These are phyloP conservation scores for Eufriesea mexicana DNA, from an alignment of 1,140 invertebrate species.

Conservation along the genomic window DNA sequence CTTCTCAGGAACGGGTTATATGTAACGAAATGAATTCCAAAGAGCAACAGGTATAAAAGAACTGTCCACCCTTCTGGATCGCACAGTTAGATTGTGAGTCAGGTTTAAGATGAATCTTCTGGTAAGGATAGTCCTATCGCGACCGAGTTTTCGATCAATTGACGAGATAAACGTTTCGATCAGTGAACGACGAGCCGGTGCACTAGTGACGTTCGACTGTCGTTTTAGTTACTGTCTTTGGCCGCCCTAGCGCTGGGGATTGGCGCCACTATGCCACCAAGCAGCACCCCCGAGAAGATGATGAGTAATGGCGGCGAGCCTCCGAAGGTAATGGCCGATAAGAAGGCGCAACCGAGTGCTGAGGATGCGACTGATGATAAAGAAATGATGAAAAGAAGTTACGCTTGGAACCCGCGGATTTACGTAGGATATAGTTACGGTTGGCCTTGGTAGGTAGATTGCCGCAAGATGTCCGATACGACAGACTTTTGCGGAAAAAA, in stretches of 20 bases:
- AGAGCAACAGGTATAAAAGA: conserved; percentile 72
- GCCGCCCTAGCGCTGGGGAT: conserved; percentile 50
- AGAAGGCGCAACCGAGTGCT: conserved; percentile 29
- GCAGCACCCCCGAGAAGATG: conserved; percentile 25
- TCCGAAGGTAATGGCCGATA: conserved; percentile 8
- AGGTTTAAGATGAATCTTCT: conserved; percentile 70
- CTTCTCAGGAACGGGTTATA: conserved; percentile 59
- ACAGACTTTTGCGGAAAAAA: background rate
- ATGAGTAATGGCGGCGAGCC: conserved; percentile 46
- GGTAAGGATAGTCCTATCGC: conserved; percentile 62
- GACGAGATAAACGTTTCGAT: too few relatives aligned
- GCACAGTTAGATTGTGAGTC: conserved; percentile 58
- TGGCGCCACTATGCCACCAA: conserved; percentile 14
- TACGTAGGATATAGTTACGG: conserved; percentile 51
- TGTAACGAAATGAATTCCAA: conserved; percentile 62
- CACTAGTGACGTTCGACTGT: background rate
- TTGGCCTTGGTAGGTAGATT: conserved; percentile 69
- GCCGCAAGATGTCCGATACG: background rate
- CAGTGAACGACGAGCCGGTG: background rate
- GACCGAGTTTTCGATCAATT: background rate
- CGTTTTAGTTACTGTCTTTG: conserved; percentile 63
- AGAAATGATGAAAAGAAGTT: conserved; percentile 70
- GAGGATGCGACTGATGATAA: conserved; percentile 54
- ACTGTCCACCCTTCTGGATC: conserved; percentile 46
- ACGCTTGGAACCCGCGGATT: conserved; percentile 54